Conservation (phyloP, 2,113 vertebrate species). For the Alosa alosa region DNA sequence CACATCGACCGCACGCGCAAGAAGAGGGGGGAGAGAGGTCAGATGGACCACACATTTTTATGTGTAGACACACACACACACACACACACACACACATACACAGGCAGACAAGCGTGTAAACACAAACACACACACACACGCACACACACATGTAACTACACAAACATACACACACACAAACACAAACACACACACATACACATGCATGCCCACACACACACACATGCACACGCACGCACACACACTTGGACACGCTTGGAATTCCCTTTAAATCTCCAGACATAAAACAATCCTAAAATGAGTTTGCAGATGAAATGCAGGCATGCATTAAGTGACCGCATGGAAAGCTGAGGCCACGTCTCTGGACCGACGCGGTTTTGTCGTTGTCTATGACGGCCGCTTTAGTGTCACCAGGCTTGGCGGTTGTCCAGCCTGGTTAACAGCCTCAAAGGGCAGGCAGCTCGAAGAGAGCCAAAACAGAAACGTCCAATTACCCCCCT, state of each 20-base stretch:
- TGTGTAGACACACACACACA: neutral
- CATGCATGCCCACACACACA: neutral
- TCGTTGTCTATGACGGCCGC: neutral
- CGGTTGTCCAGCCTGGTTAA: too few species aligned
- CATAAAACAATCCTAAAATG: neutral
- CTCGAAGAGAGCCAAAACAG: neutral
- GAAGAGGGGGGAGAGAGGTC: constrained; percentile 92
- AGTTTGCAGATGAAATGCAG: neutral
- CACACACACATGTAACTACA: too few species aligned
- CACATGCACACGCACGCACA: too few species aligned
- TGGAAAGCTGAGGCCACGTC: too few species aligned
- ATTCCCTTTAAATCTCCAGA: neutral
- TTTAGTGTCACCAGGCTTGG: too few species aligned
- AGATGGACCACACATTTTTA: constrained; percentile 20
- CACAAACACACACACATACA: too few species aligned
- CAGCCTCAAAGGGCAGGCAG: too few species aligned
- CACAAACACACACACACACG: neutral
- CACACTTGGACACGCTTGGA: neutral
- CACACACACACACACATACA: neutral
- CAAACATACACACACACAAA: neutral
- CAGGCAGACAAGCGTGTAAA: neutral
- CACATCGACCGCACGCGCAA: constrained; percentile 98
- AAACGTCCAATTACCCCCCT: neutral
- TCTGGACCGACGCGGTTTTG: too few species aligned
- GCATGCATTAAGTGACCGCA: neutral